Evolutionary conservation across 2,888 invertebrate species (phyloP).

Genomic region (Liodrosophila aerea): DNA sequence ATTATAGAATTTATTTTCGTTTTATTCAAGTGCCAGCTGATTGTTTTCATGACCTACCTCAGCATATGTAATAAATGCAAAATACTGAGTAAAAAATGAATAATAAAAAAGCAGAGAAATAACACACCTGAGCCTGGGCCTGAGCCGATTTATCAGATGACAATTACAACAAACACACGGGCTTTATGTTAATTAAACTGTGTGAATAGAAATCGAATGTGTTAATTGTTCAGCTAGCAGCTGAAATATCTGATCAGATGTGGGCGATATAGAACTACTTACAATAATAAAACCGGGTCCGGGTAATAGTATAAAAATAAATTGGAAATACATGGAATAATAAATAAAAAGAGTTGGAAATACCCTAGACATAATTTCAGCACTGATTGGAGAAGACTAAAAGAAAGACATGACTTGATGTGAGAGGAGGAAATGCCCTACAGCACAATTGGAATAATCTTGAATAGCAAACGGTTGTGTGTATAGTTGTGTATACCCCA

Average conservation of each 20-base stretch:
- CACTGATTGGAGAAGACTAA: neutral
- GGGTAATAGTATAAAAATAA: constrained; percentile 38
- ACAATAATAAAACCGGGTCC: constrained; percentile 20
- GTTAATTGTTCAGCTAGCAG: constrained; percentile 56
- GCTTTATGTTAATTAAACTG: constrained; percentile 66
- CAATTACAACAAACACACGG: constrained; percentile 51
- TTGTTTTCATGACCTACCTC: constrained; percentile 72
- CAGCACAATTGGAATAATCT: too few species aligned
- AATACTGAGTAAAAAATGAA: neutral
- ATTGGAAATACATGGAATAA: constrained; percentile 18
- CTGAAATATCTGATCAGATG: constrained; percentile 54
- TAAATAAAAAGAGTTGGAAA: neutral
- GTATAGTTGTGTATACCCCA: too few species aligned
- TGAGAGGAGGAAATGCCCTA: too few species aligned
- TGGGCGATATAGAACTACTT: constrained; percentile 57
- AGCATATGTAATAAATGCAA: constrained; percentile 48
- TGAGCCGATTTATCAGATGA: constrained; percentile 60
- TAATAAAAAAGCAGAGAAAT: too few species aligned
- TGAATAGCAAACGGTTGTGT: too few species aligned
- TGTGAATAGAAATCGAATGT: constrained; percentile 72
- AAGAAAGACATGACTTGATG: too few species aligned
- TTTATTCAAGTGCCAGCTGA: constrained; percentile 44
- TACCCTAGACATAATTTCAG: neutral
- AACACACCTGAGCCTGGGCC: constrained; percentile 44
- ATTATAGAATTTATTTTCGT: constrained; percentile 4